These are phyloP conservation scores for Rhineura floridana DNA, from an alignment of 2,113 vertebrate genomes.

Conservation along the genomic window DNA sequence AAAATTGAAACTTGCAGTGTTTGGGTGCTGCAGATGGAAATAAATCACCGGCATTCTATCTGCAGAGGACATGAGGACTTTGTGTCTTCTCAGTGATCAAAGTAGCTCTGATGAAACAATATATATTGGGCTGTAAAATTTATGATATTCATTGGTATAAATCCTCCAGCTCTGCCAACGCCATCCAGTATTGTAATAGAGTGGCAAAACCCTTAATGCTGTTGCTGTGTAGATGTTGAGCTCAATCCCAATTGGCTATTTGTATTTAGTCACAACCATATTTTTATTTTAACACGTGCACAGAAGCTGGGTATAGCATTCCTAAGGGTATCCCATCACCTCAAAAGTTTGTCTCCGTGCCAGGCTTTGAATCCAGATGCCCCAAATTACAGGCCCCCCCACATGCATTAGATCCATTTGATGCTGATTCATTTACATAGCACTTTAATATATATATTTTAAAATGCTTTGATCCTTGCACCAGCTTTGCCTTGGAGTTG, in stretches of 20 bases:
- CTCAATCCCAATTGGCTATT: neutral
- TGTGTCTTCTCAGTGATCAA: neutral
- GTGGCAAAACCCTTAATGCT: neutral
- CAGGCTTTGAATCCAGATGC: neutral
- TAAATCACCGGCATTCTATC: neutral
- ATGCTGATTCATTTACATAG: neutral
- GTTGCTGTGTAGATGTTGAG: neutral
- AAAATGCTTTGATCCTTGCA: neutral
- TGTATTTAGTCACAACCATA: neutral
- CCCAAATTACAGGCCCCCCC: too few species aligned
- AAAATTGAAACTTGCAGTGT: neutral
- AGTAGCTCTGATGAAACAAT: neutral
- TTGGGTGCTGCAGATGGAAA: conserved; percentile 3
- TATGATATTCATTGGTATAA: neutral
- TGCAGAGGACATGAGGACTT: neutral
- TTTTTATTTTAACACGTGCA: neutral
- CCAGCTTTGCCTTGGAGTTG: neutral
- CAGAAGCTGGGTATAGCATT: neutral
- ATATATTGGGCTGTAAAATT: neutral
- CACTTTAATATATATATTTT: neutral
- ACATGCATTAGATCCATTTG: too few species aligned
- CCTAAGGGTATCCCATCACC: neutral
- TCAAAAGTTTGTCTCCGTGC: neutral
- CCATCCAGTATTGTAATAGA: neutral
- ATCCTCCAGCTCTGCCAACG: neutral